A percentile compares a stretch with the other conserved stretches of the same genome.
These are phyloP conservation scores for Rousettus leschenaultii DNA, from an alignment of 2,113 vertebrate species.

Conservation along the genomic window DNA sequence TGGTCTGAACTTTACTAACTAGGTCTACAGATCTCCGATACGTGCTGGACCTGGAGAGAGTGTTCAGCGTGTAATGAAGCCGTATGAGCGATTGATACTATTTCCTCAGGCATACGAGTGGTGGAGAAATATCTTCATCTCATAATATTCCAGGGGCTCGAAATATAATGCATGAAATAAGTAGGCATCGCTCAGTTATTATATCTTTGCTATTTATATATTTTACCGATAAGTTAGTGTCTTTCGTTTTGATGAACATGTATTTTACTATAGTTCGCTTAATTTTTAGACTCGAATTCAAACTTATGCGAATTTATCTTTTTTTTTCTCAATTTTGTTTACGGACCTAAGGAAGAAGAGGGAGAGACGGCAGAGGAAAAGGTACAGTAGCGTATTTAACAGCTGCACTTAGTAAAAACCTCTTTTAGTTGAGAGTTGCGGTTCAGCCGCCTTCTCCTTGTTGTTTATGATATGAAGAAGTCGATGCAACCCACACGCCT, in stretches of 20 bases:
- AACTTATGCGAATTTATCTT: neutral
- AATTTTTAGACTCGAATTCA: neutral
- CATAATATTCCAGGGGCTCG: neutral
- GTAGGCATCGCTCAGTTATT: too few relatives aligned
- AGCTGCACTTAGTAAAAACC: neutral
- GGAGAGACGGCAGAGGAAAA: neutral
- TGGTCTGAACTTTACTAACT: neutral
- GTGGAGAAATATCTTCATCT: neutral
- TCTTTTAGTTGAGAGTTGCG: neutral
- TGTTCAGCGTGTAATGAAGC: neutral
- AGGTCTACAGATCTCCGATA: neutral
- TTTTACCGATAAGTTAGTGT: neutral
- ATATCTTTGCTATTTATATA: neutral
- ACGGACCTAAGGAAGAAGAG: conserved; percentile 36
- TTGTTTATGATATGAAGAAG: neutral
- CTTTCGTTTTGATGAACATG: neutral
- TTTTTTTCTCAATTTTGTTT: conserved; percentile 3
- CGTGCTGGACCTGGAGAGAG: neutral
- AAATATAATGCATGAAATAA: neutral
- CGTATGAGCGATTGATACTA: neutral
- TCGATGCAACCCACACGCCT: neutral
- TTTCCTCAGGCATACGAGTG: neutral
- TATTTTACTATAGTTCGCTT: neutral
- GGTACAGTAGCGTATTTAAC: neutral
- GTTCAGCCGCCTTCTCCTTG: rapidly evolving